Percentiles rank a stretch among this genome's conserved stretches.
phyloP scores from a whole-genome alignment of 2,113 vertebrate genomes.

The Pogona vitticeps region DNA sequence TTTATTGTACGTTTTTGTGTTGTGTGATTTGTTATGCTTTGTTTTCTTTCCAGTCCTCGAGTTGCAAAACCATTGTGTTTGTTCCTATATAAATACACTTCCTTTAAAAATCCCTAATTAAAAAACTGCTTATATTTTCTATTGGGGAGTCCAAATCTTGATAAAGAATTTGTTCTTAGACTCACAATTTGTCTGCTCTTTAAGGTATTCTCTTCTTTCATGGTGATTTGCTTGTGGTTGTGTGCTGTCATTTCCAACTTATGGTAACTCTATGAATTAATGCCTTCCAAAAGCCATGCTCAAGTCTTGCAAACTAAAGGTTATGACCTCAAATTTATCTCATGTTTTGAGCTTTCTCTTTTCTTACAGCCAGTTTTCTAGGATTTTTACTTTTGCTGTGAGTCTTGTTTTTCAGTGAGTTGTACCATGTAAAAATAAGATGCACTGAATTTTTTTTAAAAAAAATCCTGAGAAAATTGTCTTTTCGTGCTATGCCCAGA shows the following conservation, averaged over 20 bases:
- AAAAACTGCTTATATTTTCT: background rate
- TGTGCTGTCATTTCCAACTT: background rate
- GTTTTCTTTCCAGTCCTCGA: background rate
- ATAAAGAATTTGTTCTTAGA: background rate
- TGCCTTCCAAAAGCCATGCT: background rate
- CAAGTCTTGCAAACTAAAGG: too few relatives aligned
- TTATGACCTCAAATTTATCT: too few relatives aligned
- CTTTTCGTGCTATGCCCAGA: too few relatives aligned
- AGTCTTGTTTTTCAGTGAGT: too few relatives aligned
- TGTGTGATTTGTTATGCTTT: background rate
- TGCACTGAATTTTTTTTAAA: too few relatives aligned
- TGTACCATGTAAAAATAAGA: background rate
- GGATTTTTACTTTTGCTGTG: too few relatives aligned
- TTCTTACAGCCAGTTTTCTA: too few relatives aligned
- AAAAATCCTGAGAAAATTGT: too few relatives aligned
- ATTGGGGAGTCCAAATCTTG: background rate
- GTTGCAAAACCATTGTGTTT: background rate
- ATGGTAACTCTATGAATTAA: too few relatives aligned
- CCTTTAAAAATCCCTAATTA: background rate
- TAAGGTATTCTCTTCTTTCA: rapidly evolving
- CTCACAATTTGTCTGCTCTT: background rate
- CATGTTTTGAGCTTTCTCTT: too few relatives aligned
- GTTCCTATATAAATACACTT: background rate
- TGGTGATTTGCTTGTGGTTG: background rate
- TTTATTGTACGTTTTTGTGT: background rate